Evolutionary conservation across 1,140 invertebrate species (phyloP).

Genomic region (Nasonia vitripennis): DNA sequence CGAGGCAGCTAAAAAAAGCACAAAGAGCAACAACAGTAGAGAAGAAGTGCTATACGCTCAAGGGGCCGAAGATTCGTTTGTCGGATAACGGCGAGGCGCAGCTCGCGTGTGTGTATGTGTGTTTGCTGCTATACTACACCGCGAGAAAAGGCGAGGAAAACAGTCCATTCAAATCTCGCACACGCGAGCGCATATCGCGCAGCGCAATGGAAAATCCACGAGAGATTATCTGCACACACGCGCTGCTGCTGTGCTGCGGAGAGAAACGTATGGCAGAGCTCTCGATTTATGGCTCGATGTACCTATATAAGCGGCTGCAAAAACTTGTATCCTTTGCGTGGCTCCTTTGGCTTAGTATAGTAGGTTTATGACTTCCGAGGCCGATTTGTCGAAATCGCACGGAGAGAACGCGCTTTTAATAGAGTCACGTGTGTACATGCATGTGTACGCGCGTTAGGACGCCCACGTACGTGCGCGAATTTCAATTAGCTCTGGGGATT

Average conservation of each 20-base stretch:
- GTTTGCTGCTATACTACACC: not conserved
- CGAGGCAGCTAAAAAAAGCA: not conserved
- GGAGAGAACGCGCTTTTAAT: not conserved
- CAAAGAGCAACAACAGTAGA: not conserved
- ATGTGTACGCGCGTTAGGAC: not conserved
- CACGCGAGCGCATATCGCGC: not conserved
- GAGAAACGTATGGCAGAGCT: not conserved
- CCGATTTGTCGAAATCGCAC: constrained; percentile 18
- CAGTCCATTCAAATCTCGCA: constrained; percentile 1
- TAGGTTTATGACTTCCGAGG: constrained; percentile 1
- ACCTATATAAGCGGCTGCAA: constrained; percentile 30
- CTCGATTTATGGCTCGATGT: not conserved
- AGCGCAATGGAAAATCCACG: not conserved
- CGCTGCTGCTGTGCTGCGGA: not conserved
- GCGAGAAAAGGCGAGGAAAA: constrained; percentile 7
- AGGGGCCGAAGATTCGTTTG: not conserved
- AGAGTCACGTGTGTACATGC: not conserved
- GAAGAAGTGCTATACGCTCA: not conserved
- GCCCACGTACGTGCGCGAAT: not conserved
- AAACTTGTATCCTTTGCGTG: constrained; percentile 7
- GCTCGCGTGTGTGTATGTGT: too few relatives aligned
- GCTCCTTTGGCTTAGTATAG: too few relatives aligned
- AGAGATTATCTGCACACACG: not conserved
- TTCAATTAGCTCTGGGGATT: not conserved
- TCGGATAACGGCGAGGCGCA: not conserved